Percentiles rank a stretch among this genome's conserved stretches.
phyloP scores from a whole-genome alignment of 2,113 vertebrate species.

The Coptodon bakossiorum region DNA sequence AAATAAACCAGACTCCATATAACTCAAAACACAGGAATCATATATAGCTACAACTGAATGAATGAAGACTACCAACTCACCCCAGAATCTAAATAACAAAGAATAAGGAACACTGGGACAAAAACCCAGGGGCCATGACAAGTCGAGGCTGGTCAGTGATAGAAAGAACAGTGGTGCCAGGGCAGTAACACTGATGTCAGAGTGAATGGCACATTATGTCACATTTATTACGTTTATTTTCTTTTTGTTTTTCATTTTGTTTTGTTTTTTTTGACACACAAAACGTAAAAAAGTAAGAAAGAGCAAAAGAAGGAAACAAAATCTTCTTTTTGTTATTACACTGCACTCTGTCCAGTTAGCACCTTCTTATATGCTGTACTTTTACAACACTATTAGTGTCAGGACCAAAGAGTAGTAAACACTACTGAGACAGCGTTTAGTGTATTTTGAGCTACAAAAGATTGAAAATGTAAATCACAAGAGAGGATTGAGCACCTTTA shows the following conservation, averaged over 20 bases:
- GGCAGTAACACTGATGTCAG: not conserved
- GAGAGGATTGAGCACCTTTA: no score
- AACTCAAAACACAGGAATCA: not conserved
- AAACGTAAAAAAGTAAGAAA: not conserved
- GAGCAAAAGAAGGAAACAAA: not conserved
- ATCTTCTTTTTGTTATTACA: not conserved
- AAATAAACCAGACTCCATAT: not conserved
- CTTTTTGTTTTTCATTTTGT: not conserved
- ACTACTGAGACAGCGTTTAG: not conserved
- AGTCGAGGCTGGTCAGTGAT: not conserved
- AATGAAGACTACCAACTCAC: not conserved
- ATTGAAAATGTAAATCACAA: not conserved
- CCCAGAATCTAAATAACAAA: not conserved
- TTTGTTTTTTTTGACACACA: not conserved
- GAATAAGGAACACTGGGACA: not conserved
- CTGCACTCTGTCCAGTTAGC: not conserved
- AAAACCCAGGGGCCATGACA: rapidly evolving
- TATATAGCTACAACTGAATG: not conserved
- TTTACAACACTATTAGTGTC: not conserved
- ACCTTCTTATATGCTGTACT: not conserved
- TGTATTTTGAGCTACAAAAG: not conserved
- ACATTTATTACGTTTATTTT: rapidly evolving
- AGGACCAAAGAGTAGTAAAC: not conserved
- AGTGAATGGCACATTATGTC: not conserved
- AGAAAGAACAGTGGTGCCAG: not conserved